Conservation (phyloP, 2,797 vertebrate species). For the Molossus alvarezi region DNA sequence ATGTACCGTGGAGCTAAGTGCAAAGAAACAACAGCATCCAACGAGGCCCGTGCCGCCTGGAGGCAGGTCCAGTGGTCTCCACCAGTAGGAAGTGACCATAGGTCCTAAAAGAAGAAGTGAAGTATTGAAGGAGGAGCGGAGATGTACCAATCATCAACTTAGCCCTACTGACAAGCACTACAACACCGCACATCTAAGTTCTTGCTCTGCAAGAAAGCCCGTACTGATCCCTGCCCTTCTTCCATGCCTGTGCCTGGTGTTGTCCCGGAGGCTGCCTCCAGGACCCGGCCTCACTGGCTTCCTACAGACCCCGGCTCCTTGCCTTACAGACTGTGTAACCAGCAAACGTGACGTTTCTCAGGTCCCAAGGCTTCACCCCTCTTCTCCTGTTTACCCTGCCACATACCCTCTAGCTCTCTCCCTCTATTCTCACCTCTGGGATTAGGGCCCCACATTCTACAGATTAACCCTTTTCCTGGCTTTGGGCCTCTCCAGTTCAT, state of each 20-base stretch:
- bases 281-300: fast-evolving
- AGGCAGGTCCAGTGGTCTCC: neutral
- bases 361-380: no score
- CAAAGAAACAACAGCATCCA: neutral
- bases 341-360: no score
- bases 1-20: neutral
- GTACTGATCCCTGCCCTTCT: fast-evolving
- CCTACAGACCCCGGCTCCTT: neutral
- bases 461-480: neutral
- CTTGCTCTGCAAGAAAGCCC: neutral
- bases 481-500: neutral
- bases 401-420: neutral
- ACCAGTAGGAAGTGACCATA: neutral
- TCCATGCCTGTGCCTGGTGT: neutral
- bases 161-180: no score
- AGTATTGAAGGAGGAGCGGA: neutral
- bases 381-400: neutral
- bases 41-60: fast-evolving
- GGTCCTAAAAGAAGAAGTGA: neutral
- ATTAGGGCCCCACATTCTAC: neutral
- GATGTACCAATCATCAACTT: neutral
- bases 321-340: neutral
- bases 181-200: neutral
- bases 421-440: neutral
- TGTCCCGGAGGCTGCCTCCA: neutral